Evolutionary conservation across 2,113 vertebrate genomes (phyloP), one percentile per base, ranked within the genome.

Genomic region (Gobio gobio): DNA sequence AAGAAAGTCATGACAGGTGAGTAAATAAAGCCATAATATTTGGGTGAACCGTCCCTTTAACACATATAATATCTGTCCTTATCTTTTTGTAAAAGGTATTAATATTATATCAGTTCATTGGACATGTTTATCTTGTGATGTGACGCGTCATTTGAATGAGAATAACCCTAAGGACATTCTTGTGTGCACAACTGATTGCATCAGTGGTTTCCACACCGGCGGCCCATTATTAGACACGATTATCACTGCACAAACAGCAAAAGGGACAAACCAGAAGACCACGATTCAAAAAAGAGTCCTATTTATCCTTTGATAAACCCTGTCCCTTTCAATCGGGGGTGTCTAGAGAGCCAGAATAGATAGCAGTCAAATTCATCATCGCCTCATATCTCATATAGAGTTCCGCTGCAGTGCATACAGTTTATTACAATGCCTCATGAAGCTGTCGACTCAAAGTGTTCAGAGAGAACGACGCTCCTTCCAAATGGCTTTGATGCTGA

Each of bases 71-170:
- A 64, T 70, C 18, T 70, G 66, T 20, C 33, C 16, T 68, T 68
- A 36, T 14, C 64, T 68, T 68, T 68, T 40, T 68, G 18, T 68
- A 43, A 70, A 70, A 20, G 66, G 12, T 24, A 73, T 73, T 24
- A 45, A 47, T 74, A 47, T 86, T 89, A 89, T 86, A 90, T 68
- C 86, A 90, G 87, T 87, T 90, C 89, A 82, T 20, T 87, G 91
- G 91, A 91, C 90, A 87, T 87, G 86, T 89, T 89, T 6, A 73
- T 88, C 87, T 90, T 91, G 90, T 88, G 90, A 85, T 70, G 78
- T 83, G 91, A 90, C 91, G 89, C 87, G 89, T 91, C 58, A 92
- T 93, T 93, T 93, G 87, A 93, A 94, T 92, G 91, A 93, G 91
- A 91, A 92, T 90, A 89, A 91, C 91, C 91, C 90, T 89, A 90